Evolutionary conservation across 2,113 vertebrate genomes (phyloP).

Genomic region (Corythornis vintsioides): DNA sequence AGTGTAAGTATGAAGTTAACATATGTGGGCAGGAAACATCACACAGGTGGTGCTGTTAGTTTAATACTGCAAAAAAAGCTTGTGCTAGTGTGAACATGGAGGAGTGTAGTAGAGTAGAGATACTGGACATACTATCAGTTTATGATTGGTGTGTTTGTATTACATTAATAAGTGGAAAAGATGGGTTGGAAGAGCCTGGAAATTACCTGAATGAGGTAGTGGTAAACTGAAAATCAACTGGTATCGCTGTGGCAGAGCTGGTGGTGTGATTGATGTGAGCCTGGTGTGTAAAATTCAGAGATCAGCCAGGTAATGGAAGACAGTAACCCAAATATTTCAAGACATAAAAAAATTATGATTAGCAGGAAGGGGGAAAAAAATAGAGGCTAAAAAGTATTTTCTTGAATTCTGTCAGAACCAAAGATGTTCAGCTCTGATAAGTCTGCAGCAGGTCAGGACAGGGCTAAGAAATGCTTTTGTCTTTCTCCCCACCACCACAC

Average conservation of each 20-base stretch:
- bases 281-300: background rate
- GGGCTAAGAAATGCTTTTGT: background rate
- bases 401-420: background rate
- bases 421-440: background rate
- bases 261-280: background rate
- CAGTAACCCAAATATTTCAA: background rate
- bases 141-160: background rate
- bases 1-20: conserved; percentile 79
- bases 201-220: background rate
- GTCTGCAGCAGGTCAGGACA: background rate
- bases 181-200: background rate
- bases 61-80: background rate
- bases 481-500: background rate
- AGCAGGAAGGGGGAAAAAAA: background rate
- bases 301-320: background rate
- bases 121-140: background rate
- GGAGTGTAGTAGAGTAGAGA: background rate
- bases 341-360: background rate
- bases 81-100: background rate
- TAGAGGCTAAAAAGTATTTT: background rate
- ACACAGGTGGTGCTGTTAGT: background rate
- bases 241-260: background rate
- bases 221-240: background rate
- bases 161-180: background rate
- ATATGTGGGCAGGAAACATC: background rate